phyloP scores from a whole-genome alignment of 2,888 invertebrate species.

The Andrena marginata region DNA sequence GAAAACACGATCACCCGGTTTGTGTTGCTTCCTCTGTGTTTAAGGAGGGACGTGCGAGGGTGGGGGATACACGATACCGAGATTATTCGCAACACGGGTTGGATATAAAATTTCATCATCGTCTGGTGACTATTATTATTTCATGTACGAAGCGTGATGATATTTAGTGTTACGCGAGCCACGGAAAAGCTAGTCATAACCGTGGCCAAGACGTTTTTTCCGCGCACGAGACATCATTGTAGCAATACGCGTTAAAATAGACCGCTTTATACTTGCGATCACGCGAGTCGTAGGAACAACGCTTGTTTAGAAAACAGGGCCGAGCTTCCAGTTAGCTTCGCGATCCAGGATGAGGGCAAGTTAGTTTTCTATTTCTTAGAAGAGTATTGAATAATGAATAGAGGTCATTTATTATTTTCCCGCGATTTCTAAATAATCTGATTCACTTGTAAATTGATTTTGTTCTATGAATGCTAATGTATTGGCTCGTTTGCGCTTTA shows the following conservation, averaged over 20 bases:
- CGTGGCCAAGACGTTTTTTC: constrained; percentile 33
- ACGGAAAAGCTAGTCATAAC: constrained; percentile 29
- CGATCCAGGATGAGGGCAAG: too few relatives aligned
- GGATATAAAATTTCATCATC: constrained; percentile 3
- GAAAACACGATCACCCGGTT: neutral
- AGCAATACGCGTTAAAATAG: constrained; percentile 45
- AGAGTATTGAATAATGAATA: too few relatives aligned
- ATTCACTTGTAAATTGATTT: too few relatives aligned
- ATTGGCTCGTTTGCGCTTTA: too few relatives aligned
- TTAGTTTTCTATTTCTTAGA: too few relatives aligned
- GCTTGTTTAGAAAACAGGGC: constrained; percentile 24
- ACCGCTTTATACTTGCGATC: neutral
- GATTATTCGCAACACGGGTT: neutral
- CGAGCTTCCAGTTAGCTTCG: neutral
- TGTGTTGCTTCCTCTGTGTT: neutral
- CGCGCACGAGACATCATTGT: constrained; percentile 13
- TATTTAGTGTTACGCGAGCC: neutral
- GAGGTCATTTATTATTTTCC: too few relatives aligned
- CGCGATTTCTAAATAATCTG: too few relatives aligned
- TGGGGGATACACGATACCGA: neutral
- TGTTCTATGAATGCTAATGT: too few relatives aligned
- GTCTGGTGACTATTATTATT: neutral
- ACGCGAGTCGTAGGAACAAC: neutral
- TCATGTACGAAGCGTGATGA: constrained; percentile 13
- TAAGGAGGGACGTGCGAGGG: too few relatives aligned